Percentiles rank a stretch among this genome's conserved stretches.
Conservation (phyloP, 2,113 vertebrate genomes). For the Eptesicus fuscus region DNA sequence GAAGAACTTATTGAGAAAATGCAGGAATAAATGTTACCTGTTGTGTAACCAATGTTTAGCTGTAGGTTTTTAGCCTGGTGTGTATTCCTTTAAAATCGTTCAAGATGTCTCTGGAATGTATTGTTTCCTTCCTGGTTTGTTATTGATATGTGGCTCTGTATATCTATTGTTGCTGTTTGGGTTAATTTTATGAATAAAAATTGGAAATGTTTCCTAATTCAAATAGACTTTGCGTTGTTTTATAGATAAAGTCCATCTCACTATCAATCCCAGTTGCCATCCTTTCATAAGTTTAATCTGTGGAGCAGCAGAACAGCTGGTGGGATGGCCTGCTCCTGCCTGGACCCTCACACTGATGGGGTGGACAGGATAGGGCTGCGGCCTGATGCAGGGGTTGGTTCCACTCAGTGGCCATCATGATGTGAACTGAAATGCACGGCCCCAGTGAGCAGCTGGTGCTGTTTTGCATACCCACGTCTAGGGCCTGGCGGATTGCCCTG, state of each 20-base stretch:
- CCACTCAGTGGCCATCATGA: background rate
- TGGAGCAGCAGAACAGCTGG: background rate
- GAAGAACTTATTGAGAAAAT: slow-evolving; percentile 97
- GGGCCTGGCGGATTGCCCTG: background rate
- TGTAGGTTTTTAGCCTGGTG: slow-evolving; percentile 72
- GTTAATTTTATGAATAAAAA: slow-evolving; percentile 47
- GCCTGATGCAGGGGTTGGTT: background rate
- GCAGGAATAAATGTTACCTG: slow-evolving; percentile 87
- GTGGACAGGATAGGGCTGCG: background rate
- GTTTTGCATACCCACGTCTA: accelerated
- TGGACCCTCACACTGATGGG: background rate
- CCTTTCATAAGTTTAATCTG: background rate
- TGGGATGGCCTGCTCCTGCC: background rate
- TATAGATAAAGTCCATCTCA: background rate
- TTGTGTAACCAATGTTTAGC: slow-evolving; percentile 82
- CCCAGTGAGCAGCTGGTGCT: background rate
- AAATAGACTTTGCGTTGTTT: background rate
- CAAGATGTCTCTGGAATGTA: background rate
- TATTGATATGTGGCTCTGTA: background rate
- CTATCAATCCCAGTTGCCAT: accelerated
- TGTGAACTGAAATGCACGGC: background rate
- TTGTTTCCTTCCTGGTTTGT: background rate
- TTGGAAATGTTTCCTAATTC: background rate
- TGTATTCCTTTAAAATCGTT: background rate
- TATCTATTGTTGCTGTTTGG: slow-evolving; percentile 7